Conservation (phyloP, 2,888 invertebrate genomes). For the Leptinotarsa rubiginosa region DNA sequence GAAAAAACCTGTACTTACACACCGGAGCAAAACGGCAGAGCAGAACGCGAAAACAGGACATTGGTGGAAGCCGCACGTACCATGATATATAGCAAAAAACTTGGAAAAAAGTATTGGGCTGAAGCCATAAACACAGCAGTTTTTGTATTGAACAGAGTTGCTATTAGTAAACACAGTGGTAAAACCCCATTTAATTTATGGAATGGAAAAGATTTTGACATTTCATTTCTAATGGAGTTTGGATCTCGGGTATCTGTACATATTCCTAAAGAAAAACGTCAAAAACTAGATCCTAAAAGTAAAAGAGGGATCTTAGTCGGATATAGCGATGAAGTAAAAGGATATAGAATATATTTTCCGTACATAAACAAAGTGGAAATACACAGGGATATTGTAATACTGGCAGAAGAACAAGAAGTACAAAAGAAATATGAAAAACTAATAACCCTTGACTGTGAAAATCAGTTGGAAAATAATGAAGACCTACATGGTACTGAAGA, state of each 20-base stretch:
- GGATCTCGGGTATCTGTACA: slow-evolving; percentile 58
- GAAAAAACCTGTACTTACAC: slow-evolving; percentile 55
- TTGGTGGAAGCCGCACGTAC: slow-evolving; percentile 35
- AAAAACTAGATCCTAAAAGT: slow-evolving; percentile 58
- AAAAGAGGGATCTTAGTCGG: slow-evolving; percentile 58
- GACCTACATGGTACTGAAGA: background rate
- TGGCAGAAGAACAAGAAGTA: slow-evolving; percentile 24
- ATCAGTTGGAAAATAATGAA: slow-evolving; percentile 19
- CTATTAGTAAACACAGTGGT: slow-evolving; percentile 33
- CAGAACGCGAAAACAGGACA: slow-evolving; percentile 55
- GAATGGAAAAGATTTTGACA: slow-evolving; percentile 55
- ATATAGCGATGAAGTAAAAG: slow-evolving; percentile 54
- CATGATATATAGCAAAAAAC: slow-evolving; percentile 9
- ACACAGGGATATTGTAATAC: slow-evolving; percentile 42
- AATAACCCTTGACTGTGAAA: too few relatives aligned
- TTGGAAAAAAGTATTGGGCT: slow-evolving; percentile 53
- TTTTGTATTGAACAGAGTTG: slow-evolving; percentile 45
- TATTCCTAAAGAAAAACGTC: slow-evolving; percentile 57
- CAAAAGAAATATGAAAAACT: too few relatives aligned
- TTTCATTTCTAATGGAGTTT: slow-evolving; percentile 59
- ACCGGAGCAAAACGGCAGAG: slow-evolving; percentile 54
- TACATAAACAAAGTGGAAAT: slow-evolving; percentile 41
- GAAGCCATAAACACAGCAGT: slow-evolving; percentile 55
- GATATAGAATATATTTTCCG: slow-evolving; percentile 44
- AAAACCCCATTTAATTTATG: slow-evolving; percentile 60